These are phyloP conservation scores for Aphidius gifuensis DNA, from an alignment of 1,140 invertebrate species.

Conservation along the genomic window DNA sequence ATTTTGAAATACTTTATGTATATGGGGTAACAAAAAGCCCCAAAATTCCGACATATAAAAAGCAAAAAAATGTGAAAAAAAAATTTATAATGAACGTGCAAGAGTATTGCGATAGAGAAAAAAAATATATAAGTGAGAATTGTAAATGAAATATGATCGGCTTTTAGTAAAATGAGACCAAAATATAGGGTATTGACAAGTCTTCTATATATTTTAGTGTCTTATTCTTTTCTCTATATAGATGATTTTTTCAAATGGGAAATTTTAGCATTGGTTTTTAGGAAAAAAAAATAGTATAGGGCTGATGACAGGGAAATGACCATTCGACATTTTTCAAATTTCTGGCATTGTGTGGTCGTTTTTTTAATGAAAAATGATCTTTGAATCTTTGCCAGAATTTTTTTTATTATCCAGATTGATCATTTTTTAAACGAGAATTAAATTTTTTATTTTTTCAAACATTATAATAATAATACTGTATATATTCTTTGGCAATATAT, in stretches of 20 bases:
- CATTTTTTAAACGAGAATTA: constrained; percentile 23
- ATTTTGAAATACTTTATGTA: neutral
- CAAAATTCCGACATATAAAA: constrained; percentile 6
- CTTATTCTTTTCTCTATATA: constrained; percentile 7
- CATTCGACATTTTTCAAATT: constrained; percentile 26
- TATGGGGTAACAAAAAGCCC: neutral
- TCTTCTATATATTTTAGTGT: constrained; percentile 13
- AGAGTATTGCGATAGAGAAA: constrained; percentile 33
- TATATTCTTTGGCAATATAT: too few relatives aligned
- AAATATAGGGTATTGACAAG: constrained; percentile 44
- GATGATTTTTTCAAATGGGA: too few relatives aligned
- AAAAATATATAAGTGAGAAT: constrained; percentile 37
- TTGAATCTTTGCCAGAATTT: constrained; percentile 7
- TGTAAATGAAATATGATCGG: constrained; percentile 51
- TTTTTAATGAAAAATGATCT: constrained; percentile 25
- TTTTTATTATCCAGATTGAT: neutral
- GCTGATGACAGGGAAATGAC: constrained; percentile 36
- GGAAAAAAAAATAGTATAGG: neutral
- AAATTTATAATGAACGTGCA: constrained; percentile 26
- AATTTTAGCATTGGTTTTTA: too few relatives aligned
- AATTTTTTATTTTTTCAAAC: constrained; percentile 1
- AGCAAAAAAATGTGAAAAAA: constrained; percentile 28
- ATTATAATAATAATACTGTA: too few relatives aligned
- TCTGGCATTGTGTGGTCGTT: constrained; percentile 17
- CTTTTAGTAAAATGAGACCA: constrained; percentile 53